Conservation (phyloP, 2,888 invertebrate species). For the Strigamia transsilvanica region DNA sequence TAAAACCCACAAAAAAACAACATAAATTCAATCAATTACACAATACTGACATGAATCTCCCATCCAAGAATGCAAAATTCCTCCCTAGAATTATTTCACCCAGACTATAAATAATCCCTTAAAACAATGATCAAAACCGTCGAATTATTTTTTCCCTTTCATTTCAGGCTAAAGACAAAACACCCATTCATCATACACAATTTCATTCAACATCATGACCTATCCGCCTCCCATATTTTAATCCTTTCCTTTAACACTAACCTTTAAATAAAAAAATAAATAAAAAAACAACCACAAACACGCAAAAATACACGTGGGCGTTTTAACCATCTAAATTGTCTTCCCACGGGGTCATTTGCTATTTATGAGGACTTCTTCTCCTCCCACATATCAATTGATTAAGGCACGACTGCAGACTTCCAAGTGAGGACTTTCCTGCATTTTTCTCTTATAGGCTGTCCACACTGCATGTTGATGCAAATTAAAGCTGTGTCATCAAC, state of each 20-base stretch:
- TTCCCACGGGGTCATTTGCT: conserved; percentile 36
- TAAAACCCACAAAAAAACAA: too few relatives aligned
- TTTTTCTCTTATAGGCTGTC: too few relatives aligned
- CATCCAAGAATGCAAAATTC: not conserved
- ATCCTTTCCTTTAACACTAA: conserved; percentile 25
- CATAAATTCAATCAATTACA: conserved; percentile 18
- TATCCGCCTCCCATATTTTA: not conserved
- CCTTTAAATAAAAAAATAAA: not conserved
- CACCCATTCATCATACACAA: conserved; percentile 24
- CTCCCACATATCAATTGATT: conserved; percentile 37
- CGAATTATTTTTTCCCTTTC: conserved; percentile 4
- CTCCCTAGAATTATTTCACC: not conserved
- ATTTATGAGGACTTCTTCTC: conserved; percentile 36
- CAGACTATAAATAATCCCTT: not conserved
- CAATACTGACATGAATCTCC: too few relatives aligned
- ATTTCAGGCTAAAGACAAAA: conserved; percentile 2
- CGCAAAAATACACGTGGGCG: not conserved
- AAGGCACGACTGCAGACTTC: not conserved
- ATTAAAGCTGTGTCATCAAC: not conserved
- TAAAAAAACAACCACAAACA: too few relatives aligned
- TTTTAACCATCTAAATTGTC: not conserved
- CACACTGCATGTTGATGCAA: not conserved
- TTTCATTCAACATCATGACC: conserved; percentile 27
- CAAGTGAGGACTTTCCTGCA: conserved; percentile 9
- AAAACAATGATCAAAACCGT: conserved; percentile 3